Percentiles rank a stretch among this genome's conserved stretches.
Conservation (phyloP, 2,113 vertebrate species). For the Rhinoptilus africanus region DNA sequence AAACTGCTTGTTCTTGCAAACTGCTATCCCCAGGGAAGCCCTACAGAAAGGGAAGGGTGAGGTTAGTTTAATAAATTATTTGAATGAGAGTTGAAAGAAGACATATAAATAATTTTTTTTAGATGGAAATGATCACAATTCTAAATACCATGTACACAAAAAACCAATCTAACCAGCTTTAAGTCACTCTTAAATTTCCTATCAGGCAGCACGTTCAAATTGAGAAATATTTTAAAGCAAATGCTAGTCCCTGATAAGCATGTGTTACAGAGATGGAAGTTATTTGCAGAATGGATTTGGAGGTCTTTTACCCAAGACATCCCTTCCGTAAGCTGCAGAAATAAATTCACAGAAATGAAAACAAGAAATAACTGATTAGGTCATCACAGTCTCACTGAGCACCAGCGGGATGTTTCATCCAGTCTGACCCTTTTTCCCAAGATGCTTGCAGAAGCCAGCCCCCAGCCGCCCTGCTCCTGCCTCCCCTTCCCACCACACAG, state of each 20-base stretch:
- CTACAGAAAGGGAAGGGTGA: neutral
- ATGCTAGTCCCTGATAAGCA: neutral
- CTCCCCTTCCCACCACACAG: neutral
- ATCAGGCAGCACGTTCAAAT: rapidly evolving
- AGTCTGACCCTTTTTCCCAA: neutral
- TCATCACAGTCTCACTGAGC: neutral
- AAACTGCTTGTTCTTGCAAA: neutral
- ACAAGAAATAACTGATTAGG: neutral
- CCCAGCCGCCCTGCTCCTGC: rapidly evolving
- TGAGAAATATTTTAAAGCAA: neutral
- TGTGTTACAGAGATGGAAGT: neutral
- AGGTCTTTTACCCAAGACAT: neutral
- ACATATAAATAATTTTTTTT: neutral
- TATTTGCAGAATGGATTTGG: neutral
- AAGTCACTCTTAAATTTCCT: neutral
- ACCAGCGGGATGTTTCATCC: neutral
- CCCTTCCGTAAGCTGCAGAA: neutral
- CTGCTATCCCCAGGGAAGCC: neutral
- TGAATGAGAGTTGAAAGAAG: neutral
- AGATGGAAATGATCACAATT: neutral
- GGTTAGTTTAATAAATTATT: neutral
- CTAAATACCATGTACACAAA: neutral
- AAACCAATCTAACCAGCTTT: neutral
- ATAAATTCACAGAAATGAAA: neutral
- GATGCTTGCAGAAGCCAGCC: neutral